Percentiles rank a stretch among this genome's conserved stretches.
Evolutionary conservation across 2,888 invertebrate genomes (phyloP).

Genomic region (Drosophila buzzatii): DNA sequence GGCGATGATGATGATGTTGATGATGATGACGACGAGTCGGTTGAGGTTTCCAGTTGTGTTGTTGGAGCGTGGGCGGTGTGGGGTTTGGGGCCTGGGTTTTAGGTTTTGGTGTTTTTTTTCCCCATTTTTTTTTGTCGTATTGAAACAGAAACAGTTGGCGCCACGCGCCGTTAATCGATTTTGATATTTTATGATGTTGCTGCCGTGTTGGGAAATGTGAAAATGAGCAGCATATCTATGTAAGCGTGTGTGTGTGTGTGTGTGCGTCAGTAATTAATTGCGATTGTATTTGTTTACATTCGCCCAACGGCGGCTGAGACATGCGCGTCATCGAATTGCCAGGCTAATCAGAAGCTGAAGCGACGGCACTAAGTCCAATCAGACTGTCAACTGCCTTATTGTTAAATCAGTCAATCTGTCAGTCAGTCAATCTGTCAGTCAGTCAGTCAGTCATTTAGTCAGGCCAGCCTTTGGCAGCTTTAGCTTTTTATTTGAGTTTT

Average conservation of each 20-base stretch:
- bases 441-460: not conserved
- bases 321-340: conserved; percentile 24
- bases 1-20: not conserved
- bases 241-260: not conserved
- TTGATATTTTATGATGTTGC: conserved; percentile 48
- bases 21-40: not conserved
- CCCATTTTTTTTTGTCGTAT: not conserved
- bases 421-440: conserved; percentile 5
- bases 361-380: conserved; percentile 40
- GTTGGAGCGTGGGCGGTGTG: not conserved
- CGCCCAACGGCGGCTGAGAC: conserved; percentile 1
- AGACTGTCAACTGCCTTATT: conserved; percentile 36
- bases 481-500: conserved; percentile 42
- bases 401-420: conserved; percentile 25
- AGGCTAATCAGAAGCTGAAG: conserved; percentile 35
- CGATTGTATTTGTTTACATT: conserved; percentile 32
- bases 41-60: not conserved
- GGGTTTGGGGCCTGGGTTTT: not conserved
- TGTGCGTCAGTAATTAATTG: conserved; percentile 21
- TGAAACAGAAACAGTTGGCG: conserved; percentile 46
- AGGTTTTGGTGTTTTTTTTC: not conserved
- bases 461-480: conserved; percentile 22
- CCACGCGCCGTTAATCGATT: conserved; percentile 60
- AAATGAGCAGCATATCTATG: conserved; percentile 31
- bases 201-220: conserved; percentile 8